These are phyloP conservation scores for Tuberolachnus salignus DNA, from an alignment of 2,888 invertebrate species.

Conservation along the genomic window DNA sequence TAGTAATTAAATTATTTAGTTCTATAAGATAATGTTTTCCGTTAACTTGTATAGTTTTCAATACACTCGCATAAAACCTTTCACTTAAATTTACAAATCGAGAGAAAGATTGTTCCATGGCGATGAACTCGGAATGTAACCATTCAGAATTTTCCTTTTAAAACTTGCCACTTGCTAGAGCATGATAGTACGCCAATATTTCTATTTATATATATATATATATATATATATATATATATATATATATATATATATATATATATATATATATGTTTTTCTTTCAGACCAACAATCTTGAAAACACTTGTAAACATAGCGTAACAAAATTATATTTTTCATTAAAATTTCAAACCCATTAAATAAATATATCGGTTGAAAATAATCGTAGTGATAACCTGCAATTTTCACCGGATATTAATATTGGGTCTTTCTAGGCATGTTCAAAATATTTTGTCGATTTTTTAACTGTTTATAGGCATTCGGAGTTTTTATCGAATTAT, in stretches of 20 bases:
- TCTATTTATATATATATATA: conserved; percentile 47
- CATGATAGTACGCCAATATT: conserved; percentile 36
- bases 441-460: too few species aligned
- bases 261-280: conserved; percentile 38
- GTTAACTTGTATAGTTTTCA: conserved; percentile 17
- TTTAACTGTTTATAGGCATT: too few species aligned
- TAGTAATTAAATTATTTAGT: conserved; percentile 34
- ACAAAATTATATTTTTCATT: too few species aligned
- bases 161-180: conserved; percentile 34
- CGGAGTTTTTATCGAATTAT: too few species aligned
- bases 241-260: too few species aligned
- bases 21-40: conserved; percentile 8
- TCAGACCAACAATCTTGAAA: conserved; percentile 45
- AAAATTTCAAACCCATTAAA: too few species aligned
- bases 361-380: too few species aligned
- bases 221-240: too few species aligned
- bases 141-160: conserved; percentile 27
- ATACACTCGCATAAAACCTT: conserved; percentile 26
- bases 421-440: too few species aligned
- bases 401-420: too few species aligned
- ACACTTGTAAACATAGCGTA: conserved; percentile 34
- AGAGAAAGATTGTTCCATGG: conserved; percentile 33
- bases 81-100: conserved; percentile 35
- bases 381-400: too few species aligned
- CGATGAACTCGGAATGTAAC: conserved; percentile 32